Conservation (phyloP, 1,140 invertebrate genomes). For the Drosophila azteca region DNA sequence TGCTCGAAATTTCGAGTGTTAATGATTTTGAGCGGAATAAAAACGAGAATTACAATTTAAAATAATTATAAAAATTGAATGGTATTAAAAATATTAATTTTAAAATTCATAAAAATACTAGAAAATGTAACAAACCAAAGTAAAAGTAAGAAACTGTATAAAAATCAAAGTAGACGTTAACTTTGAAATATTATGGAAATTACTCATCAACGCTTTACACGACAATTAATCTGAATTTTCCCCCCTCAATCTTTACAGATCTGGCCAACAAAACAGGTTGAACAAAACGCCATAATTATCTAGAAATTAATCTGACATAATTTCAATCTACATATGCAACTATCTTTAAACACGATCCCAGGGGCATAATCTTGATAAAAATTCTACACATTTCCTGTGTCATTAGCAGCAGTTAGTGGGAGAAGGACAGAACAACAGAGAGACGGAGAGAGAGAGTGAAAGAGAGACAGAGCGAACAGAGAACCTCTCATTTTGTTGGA, state of each 20-base stretch:
- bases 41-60: no score
- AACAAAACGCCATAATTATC: constrained; percentile 15
- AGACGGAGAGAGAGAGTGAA: neutral
- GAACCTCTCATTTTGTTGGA: constrained; percentile 34
- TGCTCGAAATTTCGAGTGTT: constrained; percentile 13
- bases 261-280: neutral
- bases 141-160: no score
- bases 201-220: no score
- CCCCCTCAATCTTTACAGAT: no score
- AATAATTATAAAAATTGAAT: no score
- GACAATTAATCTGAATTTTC: no score
- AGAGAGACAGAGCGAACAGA: neutral
- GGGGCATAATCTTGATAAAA: constrained; percentile 26
- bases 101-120: no score
- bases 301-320: constrained; percentile 21
- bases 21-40: neutral
- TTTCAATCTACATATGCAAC: constrained; percentile 26
- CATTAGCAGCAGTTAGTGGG: constrained; percentile 31
- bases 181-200: no score
- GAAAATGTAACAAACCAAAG: no score
- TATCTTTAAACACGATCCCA: constrained; percentile 14
- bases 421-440: neutral
- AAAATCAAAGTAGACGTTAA: no score
- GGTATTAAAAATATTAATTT: no score
- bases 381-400: constrained; percentile 29